These are phyloP conservation scores for Pangasius macronema DNA, from an alignment of 2,797 vertebrate species.

Conservation along the genomic window DNA sequence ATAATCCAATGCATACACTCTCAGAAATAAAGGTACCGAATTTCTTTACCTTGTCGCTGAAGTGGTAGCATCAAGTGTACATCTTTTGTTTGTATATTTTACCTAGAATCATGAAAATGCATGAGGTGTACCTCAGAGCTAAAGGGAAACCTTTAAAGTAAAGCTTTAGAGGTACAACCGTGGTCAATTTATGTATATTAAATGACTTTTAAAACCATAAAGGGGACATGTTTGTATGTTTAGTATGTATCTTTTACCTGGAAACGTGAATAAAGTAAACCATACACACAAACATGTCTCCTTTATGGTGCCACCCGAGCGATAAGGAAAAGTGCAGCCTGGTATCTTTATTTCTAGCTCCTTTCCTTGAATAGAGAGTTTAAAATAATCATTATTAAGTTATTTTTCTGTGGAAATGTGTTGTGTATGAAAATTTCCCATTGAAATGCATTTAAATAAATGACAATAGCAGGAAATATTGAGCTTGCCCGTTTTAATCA, in stretches of 20 bases:
- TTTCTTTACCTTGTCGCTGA: neutral
- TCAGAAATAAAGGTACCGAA: neutral
- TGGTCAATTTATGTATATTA: neutral
- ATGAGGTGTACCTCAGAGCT: neutral
- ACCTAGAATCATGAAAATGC: neutral
- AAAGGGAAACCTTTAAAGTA: neutral
- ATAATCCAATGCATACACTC: neutral
- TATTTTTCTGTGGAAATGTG: neutral
- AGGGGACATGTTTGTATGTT: too few species aligned
- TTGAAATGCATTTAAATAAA: neutral
- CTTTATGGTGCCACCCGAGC: neutral
- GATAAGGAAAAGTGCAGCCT: neutral
- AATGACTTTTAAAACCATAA: neutral
- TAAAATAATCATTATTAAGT: neutral
- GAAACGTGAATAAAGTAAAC: neutral
- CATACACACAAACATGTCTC: neutral
- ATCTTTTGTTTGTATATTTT: neutral
- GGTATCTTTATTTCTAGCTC: too few species aligned
- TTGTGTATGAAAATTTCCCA: neutral
- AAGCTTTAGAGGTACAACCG: neutral
- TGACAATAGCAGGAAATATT: neutral
- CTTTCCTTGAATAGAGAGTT: neutral
- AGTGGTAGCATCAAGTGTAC: neutral
- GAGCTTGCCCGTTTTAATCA: neutral
- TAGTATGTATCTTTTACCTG: too few species aligned